Base-by-base conservation (phyloP, 2,888 invertebrate species). In the Encarsia formosa region DNA sequence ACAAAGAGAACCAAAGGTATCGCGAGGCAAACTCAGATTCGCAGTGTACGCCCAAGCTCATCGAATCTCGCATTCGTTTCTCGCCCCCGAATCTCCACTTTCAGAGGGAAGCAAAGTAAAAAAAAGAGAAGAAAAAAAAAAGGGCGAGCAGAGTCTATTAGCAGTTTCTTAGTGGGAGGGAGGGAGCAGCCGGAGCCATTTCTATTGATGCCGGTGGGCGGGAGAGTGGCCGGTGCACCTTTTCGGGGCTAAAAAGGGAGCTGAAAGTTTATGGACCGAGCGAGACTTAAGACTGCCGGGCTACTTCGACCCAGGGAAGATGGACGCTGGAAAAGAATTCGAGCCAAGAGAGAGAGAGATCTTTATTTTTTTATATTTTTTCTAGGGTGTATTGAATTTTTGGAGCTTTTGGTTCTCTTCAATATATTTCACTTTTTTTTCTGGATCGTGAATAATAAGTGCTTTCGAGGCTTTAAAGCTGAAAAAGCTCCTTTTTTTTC, bases 101-200 rank as follows among this genome's bases (percentile, higher is more conserved):
- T n/a, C n/a, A n/a, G n/a, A n/a, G n/a, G n/a, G n/a, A 20, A 38
- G 18, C 9, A 20, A 6, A 20, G 38, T 6, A 39, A 39, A 19
- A 23, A 39, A n/a, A 24, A 39, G 16, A 23, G 20, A 13, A 15
- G 16, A 49, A 32, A 34, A 50, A 54, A 51, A 23, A 29, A 38
- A n/a, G n/a, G n/a, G n/a, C n/a, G n/a, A n/a, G 32, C n/a, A n/a
- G 38, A 48, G 61, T 71, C 69, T 70, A 71, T 71, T 71, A 71
- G 68, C 68, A 69, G 71, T 71, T 71, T 70, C 70, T 70, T 69
- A 68, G 67, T 68, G 63, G 68, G 65, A 53, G 61, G 68, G 67
- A 69, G 63, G 68, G 65, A 53, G 61, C 66, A 65, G 65, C 64
- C 63, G 70, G 68, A 67, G 67, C 69, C 67, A 69, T 70, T 68